Base-by-base conservation (phyloP, 2,797 vertebrate genomes). In the Enteromius paludinosus region DNA sequence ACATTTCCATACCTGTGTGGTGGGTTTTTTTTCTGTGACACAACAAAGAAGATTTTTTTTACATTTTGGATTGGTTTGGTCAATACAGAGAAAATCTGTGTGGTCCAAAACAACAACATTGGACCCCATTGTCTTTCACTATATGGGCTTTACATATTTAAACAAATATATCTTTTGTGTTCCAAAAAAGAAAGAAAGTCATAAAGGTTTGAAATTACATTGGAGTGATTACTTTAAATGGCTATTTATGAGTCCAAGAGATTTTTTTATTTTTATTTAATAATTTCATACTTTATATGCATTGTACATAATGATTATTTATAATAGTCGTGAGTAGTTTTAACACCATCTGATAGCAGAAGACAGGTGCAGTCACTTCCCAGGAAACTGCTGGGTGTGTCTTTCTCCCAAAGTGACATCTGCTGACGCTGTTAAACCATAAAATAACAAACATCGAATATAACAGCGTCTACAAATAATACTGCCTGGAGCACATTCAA, bases 351-450 rank as follows among this genome's bases (percentile, higher is more conserved):
- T 87, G 54, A 80, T 70, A 30, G 38, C 62, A 45, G 43, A 79
- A 72, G 77, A 69, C 81, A 87, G 86, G 81, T 85, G 77, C 65
- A 72, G 62, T 80, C 66, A 66, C 80, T 82, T 84, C 81, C 79
- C 70, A 56, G 66, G 68, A 83, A 85, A 83, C 78, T 61, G 69
- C 38, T 72, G 83, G 66, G 81, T 83, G 69, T 83, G 71, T 82
- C 66, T 81, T 65, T 70, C 30, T 41, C 59, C 73, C 78, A 77
- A 76, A 83, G 81, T 86, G 85, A 74, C 77, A 83, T 83, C 81
- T 80, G 78, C 78, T 83, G 85, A 83, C 10, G 66, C 73, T 56
- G 81, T 77, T 70, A 83, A 83, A 77, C 56, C 69, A 38, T 81
- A 71, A 83, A 80, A 77, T 56, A 83, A 71, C 77, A 83, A 86